These are phyloP conservation scores for Dicrurus megarhynchus DNA, from an alignment of 2,113 vertebrate genomes.

Conservation along the genomic window DNA sequence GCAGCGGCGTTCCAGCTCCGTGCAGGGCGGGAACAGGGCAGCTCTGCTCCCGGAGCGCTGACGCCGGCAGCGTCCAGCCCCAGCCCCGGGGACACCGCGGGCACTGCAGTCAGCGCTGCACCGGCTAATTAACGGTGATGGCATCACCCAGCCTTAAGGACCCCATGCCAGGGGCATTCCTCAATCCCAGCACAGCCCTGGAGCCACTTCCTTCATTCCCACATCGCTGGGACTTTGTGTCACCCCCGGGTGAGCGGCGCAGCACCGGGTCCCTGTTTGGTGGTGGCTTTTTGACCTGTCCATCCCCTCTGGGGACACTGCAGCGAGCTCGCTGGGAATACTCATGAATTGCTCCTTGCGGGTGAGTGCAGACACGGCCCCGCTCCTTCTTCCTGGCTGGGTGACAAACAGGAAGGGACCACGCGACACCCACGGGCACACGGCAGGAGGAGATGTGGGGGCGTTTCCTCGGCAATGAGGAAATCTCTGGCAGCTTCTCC, in stretches of 20 bases:
- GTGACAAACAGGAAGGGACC: neutral
- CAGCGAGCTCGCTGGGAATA: rapidly evolving
- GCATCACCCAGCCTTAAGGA: rapidly evolving
- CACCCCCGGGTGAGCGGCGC: rapidly evolving
- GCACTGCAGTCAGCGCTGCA: rapidly evolving
- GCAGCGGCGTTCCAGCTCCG: neutral
- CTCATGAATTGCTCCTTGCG: rapidly evolving
- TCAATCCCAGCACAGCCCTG: neutral
- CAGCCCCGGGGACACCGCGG: rapidly evolving
- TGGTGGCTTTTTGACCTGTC: neutral
- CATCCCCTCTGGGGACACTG: rapidly evolving
- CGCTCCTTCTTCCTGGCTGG: neutral
- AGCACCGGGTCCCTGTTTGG: rapidly evolving
- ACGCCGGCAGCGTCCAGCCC: neutral
- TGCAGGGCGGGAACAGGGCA: rapidly evolving
- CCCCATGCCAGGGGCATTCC: neutral
- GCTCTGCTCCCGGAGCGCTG: neutral
- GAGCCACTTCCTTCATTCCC: neutral
- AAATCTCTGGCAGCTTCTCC: neutral
- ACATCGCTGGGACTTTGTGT: rapidly evolving
- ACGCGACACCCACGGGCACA: neutral
- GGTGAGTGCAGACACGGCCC: neutral
- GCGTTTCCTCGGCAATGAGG: neutral
- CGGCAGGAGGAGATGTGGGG: neutral
- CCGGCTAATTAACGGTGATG: rapidly evolving